A percentile compares a stretch with the other conserved stretches of the same genome.
Evolutionary conservation across 2,888 invertebrate genomes (phyloP).

Genomic region (Sipha maydis): DNA sequence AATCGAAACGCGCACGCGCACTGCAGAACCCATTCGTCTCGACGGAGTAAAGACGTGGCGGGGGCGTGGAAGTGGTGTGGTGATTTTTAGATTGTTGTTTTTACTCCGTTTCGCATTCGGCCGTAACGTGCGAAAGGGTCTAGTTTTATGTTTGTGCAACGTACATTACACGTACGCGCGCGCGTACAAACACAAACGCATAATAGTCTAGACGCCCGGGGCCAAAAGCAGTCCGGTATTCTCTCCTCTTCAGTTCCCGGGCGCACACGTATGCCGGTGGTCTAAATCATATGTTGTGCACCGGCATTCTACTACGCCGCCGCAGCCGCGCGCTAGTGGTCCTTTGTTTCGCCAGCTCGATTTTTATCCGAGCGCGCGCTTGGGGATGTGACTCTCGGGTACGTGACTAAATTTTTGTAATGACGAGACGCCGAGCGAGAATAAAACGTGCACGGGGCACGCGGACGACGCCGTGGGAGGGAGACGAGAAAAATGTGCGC

Average conservation of each 20-base stretch:
- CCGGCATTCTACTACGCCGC: constrained; percentile 39
- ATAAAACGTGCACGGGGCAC: not conserved
- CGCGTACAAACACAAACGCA: not conserved
- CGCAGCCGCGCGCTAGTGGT: not conserved
- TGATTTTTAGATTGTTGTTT: constrained; percentile 54
- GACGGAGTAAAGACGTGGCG: too few relatives aligned
- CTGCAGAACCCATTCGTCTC: not conserved
- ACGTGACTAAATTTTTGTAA: constrained; percentile 51
- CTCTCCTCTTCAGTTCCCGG: not conserved
- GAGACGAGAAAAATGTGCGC: constrained; percentile 3
- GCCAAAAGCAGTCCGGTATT: constrained; percentile 15
- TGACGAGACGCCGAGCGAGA: constrained; percentile 9
- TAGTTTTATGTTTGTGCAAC: not conserved
- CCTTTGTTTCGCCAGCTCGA: constrained; percentile 58
- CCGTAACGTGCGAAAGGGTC: not conserved
- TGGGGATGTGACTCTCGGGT: not conserved
- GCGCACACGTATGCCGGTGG: constrained; percentile 26
- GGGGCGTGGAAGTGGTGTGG: not conserved
- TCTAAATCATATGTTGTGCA: constrained; percentile 46
- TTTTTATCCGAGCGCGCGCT: not conserved
- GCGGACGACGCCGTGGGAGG: constrained; percentile 18
- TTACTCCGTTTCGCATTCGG: constrained; percentile 14
- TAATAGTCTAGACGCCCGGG: constrained; percentile 54
- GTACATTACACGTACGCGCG: not conserved
- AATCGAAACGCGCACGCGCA: not conserved